Percentiles rank a stretch among this genome's conserved stretches.
These are phyloP conservation scores for Medauroidea extradentata DNA, from an alignment of 1,140 invertebrate species.

Conservation along the genomic window DNA sequence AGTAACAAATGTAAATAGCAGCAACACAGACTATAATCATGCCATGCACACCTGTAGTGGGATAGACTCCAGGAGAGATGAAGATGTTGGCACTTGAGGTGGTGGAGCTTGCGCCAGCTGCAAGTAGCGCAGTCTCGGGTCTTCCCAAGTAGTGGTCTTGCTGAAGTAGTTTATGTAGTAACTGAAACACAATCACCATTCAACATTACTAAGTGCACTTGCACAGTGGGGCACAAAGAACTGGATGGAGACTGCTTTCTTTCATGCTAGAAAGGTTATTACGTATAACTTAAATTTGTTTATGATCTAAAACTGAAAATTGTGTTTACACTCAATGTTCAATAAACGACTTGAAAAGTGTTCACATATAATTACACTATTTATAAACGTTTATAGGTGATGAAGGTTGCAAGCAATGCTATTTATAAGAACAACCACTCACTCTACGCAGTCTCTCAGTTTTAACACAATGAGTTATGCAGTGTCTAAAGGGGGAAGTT, in stretches of 20 bases:
- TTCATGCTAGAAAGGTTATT: background rate
- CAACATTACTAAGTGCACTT: too few relatives aligned
- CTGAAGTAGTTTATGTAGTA: constrained; percentile 73
- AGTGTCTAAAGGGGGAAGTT: too few relatives aligned
- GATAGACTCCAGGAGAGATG: constrained; percentile 45
- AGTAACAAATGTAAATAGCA: too few relatives aligned
- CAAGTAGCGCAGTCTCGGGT: constrained; percentile 56
- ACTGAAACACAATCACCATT: constrained; percentile 45
- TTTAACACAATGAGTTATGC: too few relatives aligned
- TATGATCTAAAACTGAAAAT: constrained; percentile 1
- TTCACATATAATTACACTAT: constrained; percentile 7
- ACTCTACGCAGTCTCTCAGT: too few relatives aligned
- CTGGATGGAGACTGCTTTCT: background rate
- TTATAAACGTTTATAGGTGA: too few relatives aligned
- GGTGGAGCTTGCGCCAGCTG: constrained; percentile 42
- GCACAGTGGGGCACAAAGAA: background rate
- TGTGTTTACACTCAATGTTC: constrained; percentile 1
- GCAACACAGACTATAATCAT: too few relatives aligned
- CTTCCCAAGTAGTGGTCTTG: constrained; percentile 65
- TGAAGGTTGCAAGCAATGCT: too few relatives aligned
- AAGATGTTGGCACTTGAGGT: constrained; percentile 29
- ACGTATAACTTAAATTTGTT: background rate
- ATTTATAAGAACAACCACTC: too few relatives aligned
- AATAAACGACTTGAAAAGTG: background rate
- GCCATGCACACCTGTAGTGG: constrained; percentile 50